These are phyloP conservation scores for Acrossocheilus wenchowensis DNA, from an alignment of 2,797 vertebrate species.

Conservation along the genomic window DNA sequence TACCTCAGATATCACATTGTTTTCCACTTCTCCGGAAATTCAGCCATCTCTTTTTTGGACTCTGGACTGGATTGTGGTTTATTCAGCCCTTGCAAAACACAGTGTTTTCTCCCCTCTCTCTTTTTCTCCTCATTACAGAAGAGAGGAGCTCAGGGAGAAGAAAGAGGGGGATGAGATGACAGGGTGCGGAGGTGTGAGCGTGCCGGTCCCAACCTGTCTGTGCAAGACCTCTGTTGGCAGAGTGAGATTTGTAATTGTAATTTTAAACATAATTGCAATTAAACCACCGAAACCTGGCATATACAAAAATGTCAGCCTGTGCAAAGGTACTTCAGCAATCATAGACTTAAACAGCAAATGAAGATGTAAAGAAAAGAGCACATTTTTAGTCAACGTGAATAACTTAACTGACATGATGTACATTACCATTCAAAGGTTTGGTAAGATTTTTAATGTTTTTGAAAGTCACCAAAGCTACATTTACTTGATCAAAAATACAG, in stretches of 20 bases:
- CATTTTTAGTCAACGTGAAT: neutral
- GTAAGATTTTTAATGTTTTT: neutral
- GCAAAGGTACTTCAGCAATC: neutral
- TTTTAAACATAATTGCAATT: constrained; percentile 20
- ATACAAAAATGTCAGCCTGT: neutral
- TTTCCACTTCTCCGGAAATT: neutral
- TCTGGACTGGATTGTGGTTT: neutral
- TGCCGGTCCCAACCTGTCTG: neutral
- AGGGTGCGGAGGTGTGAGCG: constrained; percentile 4
- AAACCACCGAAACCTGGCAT: neutral
- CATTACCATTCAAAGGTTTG: too few relatives aligned
- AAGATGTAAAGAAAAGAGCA: neutral
- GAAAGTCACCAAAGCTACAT: neutral
- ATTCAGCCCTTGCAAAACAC: neutral
- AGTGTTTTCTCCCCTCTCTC: neutral
- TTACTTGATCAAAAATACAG: neutral
- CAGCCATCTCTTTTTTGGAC: neutral
- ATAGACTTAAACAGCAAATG: neutral
- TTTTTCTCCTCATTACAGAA: constrained; percentile 63
- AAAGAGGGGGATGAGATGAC: constrained; percentile 50
- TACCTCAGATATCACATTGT: neutral
- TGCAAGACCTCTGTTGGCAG: neutral
- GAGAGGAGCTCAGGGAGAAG: constrained; percentile 55
- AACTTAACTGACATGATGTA: neutral
- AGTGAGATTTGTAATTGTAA: constrained; percentile 31